Evolutionary conservation across 2,113 vertebrate species (phyloP).

Genomic region (Vireo altiloquus): DNA sequence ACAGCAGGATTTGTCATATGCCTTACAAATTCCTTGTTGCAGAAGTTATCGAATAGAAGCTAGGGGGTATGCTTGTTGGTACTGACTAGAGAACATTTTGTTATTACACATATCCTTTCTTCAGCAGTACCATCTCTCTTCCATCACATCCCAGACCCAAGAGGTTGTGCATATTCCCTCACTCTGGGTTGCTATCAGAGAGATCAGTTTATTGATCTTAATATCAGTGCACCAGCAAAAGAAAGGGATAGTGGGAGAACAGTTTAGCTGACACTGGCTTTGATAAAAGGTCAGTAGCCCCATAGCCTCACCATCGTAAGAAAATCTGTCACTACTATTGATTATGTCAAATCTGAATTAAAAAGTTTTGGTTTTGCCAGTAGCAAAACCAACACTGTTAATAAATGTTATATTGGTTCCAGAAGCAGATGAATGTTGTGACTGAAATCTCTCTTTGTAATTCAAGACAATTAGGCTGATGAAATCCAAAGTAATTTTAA

Average conservation of each 20-base stretch:
- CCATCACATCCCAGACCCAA: background rate
- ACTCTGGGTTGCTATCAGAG: background rate
- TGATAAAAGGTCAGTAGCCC: background rate
- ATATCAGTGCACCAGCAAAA: background rate
- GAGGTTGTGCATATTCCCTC: accelerated
- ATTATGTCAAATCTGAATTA: constrained; percentile 2
- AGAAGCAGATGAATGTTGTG: background rate
- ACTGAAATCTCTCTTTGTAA: background rate
- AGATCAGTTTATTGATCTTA: background rate
- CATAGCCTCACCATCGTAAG: background rate
- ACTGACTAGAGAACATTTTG: background rate
- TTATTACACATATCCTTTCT: background rate
- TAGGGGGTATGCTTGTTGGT: background rate
- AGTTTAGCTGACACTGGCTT: background rate
- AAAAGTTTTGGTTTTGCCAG: background rate
- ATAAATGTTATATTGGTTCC: background rate
- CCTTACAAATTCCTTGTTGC: background rate
- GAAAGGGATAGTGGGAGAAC: background rate
- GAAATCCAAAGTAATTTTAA: background rate
- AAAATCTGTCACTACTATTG: background rate
- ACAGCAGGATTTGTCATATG: background rate
- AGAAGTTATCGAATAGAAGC: background rate
- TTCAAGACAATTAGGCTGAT: background rate
- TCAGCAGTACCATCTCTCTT: background rate
- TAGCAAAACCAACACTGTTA: background rate